Base-by-base conservation (phyloP, 2,797 vertebrate species). In the Tangara arthus region DNA sequence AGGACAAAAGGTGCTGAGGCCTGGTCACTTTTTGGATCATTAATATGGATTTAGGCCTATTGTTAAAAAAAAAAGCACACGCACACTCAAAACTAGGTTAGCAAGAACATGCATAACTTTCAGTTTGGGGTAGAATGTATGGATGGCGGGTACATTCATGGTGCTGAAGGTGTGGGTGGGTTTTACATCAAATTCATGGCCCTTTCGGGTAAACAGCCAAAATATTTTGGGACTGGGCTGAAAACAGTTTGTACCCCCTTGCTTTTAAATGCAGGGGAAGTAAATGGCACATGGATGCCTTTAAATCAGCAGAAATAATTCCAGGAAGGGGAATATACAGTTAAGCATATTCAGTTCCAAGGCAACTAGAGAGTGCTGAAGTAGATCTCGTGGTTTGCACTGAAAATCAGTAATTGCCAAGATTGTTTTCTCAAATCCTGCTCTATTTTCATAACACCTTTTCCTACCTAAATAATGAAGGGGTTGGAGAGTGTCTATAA, bases 31-130 rank as follows among this genome's bases (percentile, higher is more conserved):
- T 90, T 83, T 95, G 91, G 98, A 98, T 98, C 97, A 96, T 98
- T 98, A 97, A 97, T 97, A 96, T 96, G 97, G 95, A 98, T 97
- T 96, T 97, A 97, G 97, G 96, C 85, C 97, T 97, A 98, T 98
- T 99, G 98, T 99, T 98, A 90, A 96, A 82, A 60, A 90, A 47
- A 47, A 35, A 46, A 44, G 4, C 59, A 49, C 46, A 24, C 1
- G 3, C 72, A 81, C 56, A 56, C 12, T 5, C 57, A 89, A 95
- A 98, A 97, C 78, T 97, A 92, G 97, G 97, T 96, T 97, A 97
- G 93, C 86, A 95, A 94, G 89, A 96, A 44, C 96, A 97, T 96
- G 95, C 97, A 97, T 97, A 98, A 97, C 84, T 80, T 95, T 91
- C 56, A 76, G 18, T 95, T 90, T 92, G 89, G 82, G 76, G 18